Base-by-base conservation (phyloP, 1,140 invertebrate species). In the Colletes gigas region DNA sequence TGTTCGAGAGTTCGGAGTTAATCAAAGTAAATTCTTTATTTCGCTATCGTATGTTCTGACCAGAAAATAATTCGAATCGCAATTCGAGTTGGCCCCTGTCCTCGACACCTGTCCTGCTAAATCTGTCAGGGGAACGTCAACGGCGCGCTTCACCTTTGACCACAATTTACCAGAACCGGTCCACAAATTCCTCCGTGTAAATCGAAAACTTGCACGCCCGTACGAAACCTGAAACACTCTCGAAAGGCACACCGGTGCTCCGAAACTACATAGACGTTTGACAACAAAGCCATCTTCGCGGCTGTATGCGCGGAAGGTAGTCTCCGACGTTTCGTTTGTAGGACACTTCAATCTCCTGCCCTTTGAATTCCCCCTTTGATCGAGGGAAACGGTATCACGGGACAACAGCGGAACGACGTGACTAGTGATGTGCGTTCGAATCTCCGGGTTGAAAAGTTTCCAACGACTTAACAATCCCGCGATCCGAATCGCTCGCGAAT, bases 281-380 rank as follows among this genome's bases (percentile, higher is more conserved):
- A 15, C 21, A 30, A 78, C 70, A 79, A 79, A 79, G 19, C 19
- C 30, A 7, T 39, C 19, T 9, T 60, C 12, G 30, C 30, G 8
- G n/a, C 6, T 39, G 5, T 9, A 50, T 50, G 4, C n/a, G 5
- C 30, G 14, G n/a, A 50, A 55, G 41, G 59, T 60, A 30, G 69
- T 9, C 30, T 50, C n/a, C 39, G 59, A 50, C 14, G 15, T 63
- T 63, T 44, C 77, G 77, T 65, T 79, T 65, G 70, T 44, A 17
- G 52, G 77, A 72, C 77, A 73, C 70, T 79, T 73, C 77, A 73
- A 79, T 79, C 77, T 73, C 70, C 77, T 73, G 44, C n/a, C 70
- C 70, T 79, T 79, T 79, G 77, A 79, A 30, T n/a, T 73, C 15
- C 60, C 19, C 14, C 8, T 50, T 79, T 30, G 50, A 72, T 12